phyloP scores from a whole-genome alignment of 2,797 vertebrate species.

The Manis pentadactyla region DNA sequence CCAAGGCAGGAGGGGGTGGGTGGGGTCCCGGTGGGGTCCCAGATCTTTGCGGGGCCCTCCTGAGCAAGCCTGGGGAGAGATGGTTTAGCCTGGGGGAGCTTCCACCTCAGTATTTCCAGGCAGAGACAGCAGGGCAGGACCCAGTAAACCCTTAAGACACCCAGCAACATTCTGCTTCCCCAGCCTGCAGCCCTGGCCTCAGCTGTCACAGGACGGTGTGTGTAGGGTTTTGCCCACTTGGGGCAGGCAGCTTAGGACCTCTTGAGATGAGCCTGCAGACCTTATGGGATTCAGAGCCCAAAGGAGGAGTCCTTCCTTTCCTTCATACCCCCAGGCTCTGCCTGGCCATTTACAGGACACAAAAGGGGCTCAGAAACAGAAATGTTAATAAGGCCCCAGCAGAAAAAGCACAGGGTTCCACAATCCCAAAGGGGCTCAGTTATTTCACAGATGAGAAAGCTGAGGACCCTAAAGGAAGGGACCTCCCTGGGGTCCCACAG shows the following conservation, averaged over 20 bases:
- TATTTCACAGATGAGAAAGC: neutral
- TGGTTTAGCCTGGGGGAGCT: neutral
- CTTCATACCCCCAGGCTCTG: accelerated
- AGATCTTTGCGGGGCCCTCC: neutral
- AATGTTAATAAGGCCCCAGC: neutral
- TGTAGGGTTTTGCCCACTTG: neutral
- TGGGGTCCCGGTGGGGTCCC: accelerated
- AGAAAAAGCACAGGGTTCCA: accelerated
- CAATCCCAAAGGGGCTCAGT: neutral
- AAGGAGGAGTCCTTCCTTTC: too few species aligned
- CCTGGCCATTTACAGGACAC: neutral
- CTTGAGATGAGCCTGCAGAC: neutral
- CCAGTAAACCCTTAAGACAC: accelerated
- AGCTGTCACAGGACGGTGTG: accelerated
- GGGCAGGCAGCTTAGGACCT: neutral
- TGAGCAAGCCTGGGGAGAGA: neutral
- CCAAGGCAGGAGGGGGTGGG: neutral
- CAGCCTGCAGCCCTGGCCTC: too few species aligned
- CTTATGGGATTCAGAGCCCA: neutral
- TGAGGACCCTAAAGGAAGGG: neutral
- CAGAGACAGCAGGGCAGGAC: accelerated
- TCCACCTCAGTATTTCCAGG: neutral
- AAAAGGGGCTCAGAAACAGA: neutral
- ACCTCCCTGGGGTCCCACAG: neutral
- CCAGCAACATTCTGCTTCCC: accelerated